These are phyloP conservation scores for Nudaria mundana DNA, from an alignment of 2,888 invertebrate species.

Conservation along the genomic window DNA sequence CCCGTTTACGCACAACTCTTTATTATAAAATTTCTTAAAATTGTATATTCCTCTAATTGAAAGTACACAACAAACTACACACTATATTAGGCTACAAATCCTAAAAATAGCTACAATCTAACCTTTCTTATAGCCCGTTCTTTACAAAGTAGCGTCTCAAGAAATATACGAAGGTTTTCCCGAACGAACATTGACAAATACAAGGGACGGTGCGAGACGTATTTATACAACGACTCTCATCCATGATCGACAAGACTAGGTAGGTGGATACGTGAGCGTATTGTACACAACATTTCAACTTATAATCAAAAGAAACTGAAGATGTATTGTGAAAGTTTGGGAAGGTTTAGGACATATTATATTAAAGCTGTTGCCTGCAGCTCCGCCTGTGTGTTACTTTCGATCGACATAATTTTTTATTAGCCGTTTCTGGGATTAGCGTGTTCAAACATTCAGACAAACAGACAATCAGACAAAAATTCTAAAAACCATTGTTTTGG, in stretches of 20 bases:
- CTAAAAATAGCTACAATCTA: not conserved
- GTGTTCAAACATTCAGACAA: no score
- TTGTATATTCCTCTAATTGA: no score
- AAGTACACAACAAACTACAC: not conserved
- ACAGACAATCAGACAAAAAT: no score
- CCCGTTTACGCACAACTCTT: no score
- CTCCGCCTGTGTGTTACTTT: no score
- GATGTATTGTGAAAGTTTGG: not conserved
- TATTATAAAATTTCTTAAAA: no score
- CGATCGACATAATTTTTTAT: no score
- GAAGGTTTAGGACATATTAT: not conserved
- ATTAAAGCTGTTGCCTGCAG: no score
- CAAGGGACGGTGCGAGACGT: conserved; percentile 12
- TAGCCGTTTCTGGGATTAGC: no score
- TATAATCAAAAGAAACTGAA: no score
- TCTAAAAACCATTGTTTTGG: no score
- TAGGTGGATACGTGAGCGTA: conserved; percentile 28
- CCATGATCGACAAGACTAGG: conserved; percentile 17
- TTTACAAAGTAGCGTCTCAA: conserved; percentile 11
- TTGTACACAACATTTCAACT: conserved; percentile 14
- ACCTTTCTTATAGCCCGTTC: not conserved
- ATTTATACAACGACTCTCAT: conserved; percentile 19
- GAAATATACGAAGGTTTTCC: conserved; percentile 29
- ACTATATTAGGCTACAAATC: not conserved
- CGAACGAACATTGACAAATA: conserved; percentile 34